Base-by-base conservation (phyloP, 1,140 invertebrate species). In the Ostrea edulis region DNA sequence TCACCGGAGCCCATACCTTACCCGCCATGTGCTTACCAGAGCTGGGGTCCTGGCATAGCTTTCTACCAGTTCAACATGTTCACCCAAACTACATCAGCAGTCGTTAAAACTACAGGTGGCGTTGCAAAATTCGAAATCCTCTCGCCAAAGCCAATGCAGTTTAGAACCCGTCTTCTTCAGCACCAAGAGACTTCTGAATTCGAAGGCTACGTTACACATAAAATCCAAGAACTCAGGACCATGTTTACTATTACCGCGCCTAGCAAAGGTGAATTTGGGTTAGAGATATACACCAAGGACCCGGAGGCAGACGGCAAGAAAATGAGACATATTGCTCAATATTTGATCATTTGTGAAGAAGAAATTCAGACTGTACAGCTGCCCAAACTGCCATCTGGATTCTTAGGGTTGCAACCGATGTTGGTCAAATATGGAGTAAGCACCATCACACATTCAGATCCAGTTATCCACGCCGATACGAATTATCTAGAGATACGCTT, bases 221-320 rank as follows among this genome's bases (percentile, higher is more conserved):
- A 93, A 54, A 92, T 91, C 5, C 92, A 94, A 14, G 93, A 92
- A 17, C 91, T 93, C 52, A 91, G 91, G 29, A 94, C 93, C 9
- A 92, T 93, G 52, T 95, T 95, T 89, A 93, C 92, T 29, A 90
- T 95, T 71, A 93, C 93, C 25, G 90, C 93, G 0, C 94, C 94
- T 7, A 88, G 89, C 14, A 90, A 92, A 81, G 95, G 95, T 7
- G 94, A 95, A 88, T 95, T 94, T 89, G 94, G 94, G 14, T 91
- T 95, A 20, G 95, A 95, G 91, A 93, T 95, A 62, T 95, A 95
- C 86, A 94, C 94, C 54, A 95, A 95, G 85, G 94, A 95, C 85
- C 94, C 91, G 14, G 90, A 91, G 54, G 90, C 94, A 12, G 93
- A 92, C 12, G 91, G 89, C 9, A 94, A 95, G 86, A 94, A 94